phyloP scores from a whole-genome alignment of 2,113 vertebrate genomes.

The Hipposideros armiger region DNA sequence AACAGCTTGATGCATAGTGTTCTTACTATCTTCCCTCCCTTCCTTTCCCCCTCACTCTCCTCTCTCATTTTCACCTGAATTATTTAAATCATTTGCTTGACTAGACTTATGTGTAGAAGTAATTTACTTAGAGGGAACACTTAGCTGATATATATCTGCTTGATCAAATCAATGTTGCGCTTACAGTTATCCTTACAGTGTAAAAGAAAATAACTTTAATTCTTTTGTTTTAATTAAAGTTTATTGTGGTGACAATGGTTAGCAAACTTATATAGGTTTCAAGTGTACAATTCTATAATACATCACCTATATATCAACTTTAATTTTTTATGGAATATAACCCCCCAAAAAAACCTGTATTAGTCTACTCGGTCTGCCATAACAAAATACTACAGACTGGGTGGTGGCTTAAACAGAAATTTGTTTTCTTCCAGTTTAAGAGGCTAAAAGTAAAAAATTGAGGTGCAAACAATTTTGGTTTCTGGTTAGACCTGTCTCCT shows the following conservation, averaged over 20 bases:
- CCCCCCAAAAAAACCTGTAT: background rate
- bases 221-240: too few relatives aligned
- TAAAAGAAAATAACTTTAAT: background rate
- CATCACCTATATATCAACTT: too few relatives aligned
- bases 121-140: background rate
- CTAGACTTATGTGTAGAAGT: background rate
- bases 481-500: background rate
- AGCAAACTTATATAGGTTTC: too few relatives aligned
- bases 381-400: background rate
- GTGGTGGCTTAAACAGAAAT: background rate
- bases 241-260: too few relatives aligned
- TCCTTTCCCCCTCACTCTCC: background rate
- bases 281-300: too few relatives aligned
- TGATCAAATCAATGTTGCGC: background rate
- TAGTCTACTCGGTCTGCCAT: background rate
- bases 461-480: background rate
- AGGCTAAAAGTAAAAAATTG: background rate
- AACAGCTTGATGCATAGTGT: background rate
- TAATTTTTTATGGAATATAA: background rate
- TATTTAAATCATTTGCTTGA: background rate
- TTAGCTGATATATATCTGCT: background rate
- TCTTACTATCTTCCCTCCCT: background rate
- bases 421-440: background rate
- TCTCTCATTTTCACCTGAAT: background rate
- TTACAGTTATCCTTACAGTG: background rate